Conservation (phyloP, 2,888 invertebrate genomes). For the Coelopa pilipes region DNA sequence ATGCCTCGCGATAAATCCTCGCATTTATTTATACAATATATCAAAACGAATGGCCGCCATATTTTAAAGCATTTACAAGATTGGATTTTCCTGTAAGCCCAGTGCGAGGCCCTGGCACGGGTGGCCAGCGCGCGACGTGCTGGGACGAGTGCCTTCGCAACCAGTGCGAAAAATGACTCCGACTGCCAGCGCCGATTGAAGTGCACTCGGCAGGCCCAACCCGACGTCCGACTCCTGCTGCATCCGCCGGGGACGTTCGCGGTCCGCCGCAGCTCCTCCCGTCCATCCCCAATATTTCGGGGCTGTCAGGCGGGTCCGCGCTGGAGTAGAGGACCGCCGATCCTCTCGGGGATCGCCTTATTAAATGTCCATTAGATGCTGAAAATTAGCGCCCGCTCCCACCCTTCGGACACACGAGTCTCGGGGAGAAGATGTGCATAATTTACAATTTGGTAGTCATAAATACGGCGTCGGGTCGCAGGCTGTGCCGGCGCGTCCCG, state of each 20-base stretch:
- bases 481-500: not conserved
- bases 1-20: constrained; percentile 39
- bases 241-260: too few relatives aligned
- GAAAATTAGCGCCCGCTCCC: too few relatives aligned
- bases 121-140: constrained; percentile 10
- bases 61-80: constrained; percentile 33
- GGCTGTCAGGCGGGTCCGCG: too few relatives aligned
- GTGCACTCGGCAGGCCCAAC: too few relatives aligned
- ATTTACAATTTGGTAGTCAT: constrained; percentile 68
- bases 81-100: constrained; percentile 25
- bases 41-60: constrained; percentile 34
- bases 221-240: too few relatives aligned
- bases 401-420: not conserved
- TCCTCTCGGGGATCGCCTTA: too few relatives aligned
- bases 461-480: constrained; percentile 62
- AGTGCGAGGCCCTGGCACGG: not conserved
- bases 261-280: too few relatives aligned
- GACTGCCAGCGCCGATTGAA: not conserved
- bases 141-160: not conserved
- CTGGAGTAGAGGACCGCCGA: too few relatives aligned
- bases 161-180: not conserved
- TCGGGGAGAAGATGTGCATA: constrained; percentile 63
- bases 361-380: too few relatives aligned
- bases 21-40: constrained; percentile 38
- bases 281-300: too few relatives aligned